Evolutionary conservation across 2,113 vertebrate genomes (phyloP), one percentile per base, ranked within the genome.

Genomic region (Strigops habroptila): DNA sequence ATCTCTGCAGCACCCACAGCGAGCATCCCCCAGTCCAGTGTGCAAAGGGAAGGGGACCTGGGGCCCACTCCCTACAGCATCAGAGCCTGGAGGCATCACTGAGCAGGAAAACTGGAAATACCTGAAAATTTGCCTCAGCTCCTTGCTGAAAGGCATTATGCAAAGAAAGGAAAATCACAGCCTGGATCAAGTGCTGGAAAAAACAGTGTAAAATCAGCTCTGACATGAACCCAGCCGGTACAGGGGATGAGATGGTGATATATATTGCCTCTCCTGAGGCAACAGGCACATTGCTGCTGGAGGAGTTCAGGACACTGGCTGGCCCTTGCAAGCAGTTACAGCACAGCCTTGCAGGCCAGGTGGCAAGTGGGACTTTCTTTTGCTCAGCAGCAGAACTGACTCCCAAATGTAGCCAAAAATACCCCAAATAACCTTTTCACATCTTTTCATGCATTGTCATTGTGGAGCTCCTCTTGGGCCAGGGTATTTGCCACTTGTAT

Each of bases 31-130:
- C 15, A 48, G 62, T 4, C 22, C 28, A 41, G 7, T 3, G 7
- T 2, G 52, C 19, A 75, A 48, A 59, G 28, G 25, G 23, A 85
- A 82, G 65, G 70, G 52, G 21, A 67, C 35, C 57, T 33, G 12
- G 25, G 19, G 6, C 43, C 18, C 0, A 0, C 14, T 2, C 37
- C 70, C 46, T 65, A 53, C 70, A 82, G 94, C 62, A 55, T 8
- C 1, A 0, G 43, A 27, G 35, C 74, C 85, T 39, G 52, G 28
- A 67, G 95, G 70, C 75, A 88, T 41, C 82, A 60, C 67, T n/a
- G 52, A 77, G 60, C 68, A 46, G 88, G 75, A 91, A 83, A 97
- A 97, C 94, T 90, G 82, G 96, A 95, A 97, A 93, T 91, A 97
- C 96, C 88, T 94, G 96, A 97, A 96, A 95, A 83, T 41, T 93